Evolutionary conservation across 2,797 vertebrate genomes (phyloP).

Genomic region (Discoglossus pictus): DNA sequence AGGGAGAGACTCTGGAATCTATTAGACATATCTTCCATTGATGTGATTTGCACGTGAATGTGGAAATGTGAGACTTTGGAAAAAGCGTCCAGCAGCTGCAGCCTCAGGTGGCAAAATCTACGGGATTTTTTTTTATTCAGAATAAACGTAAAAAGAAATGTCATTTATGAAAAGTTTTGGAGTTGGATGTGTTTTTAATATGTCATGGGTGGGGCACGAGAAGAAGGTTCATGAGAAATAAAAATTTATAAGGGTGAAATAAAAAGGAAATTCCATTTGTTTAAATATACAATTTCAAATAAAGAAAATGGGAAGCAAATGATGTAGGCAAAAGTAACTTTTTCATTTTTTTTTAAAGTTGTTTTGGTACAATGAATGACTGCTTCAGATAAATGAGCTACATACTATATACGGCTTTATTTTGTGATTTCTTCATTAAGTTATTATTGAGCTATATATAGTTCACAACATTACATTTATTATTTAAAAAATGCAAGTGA

Average conservation of each 20-base stretch:
- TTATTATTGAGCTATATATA: too few relatives aligned
- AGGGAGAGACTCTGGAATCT: constrained; percentile 92
- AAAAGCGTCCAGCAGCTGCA: constrained; percentile 83
- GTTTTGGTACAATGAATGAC: too few relatives aligned
- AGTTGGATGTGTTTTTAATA: constrained; percentile 7
- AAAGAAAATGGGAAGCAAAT: constrained; percentile 3
- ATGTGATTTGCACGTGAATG: constrained; percentile 93
- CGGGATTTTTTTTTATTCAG: constrained; percentile 41
- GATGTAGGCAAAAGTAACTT: background rate
- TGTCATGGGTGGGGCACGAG: constrained; percentile 9
- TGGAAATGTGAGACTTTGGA: constrained; percentile 75
- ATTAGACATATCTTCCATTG: constrained; percentile 92
- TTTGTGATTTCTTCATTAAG: too few relatives aligned
- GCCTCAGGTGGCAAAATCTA: constrained; percentile 86
- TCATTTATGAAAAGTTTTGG: constrained; percentile 17
- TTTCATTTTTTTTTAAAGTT: background rate
- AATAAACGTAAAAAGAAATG: constrained; percentile 12
- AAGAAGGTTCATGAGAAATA: constrained; percentile 8
- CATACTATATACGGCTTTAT: too few relatives aligned
- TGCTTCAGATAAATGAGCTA: too few relatives aligned
- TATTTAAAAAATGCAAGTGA: too few relatives aligned
- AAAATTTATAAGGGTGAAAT: background rate
- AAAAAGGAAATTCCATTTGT: background rate
- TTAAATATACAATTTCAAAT: background rate
- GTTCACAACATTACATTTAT: too few relatives aligned